phyloP scores from a whole-genome alignment of 1,140 invertebrate genomes.

The Procambarus clarkii region DNA sequence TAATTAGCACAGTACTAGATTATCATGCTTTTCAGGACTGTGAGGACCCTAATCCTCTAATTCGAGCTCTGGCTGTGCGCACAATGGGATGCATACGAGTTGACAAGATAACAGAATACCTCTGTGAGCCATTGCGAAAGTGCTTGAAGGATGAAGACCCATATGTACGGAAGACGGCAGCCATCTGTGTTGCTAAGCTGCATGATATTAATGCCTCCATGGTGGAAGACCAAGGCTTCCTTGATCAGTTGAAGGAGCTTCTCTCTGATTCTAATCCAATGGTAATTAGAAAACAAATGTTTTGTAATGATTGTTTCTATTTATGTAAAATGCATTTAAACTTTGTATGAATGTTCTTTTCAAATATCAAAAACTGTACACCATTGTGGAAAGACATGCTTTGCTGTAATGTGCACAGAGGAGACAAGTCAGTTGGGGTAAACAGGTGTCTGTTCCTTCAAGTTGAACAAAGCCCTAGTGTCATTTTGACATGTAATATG shows the following conservation, averaged over 20 bases:
- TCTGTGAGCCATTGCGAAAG: slow-evolving; percentile 98
- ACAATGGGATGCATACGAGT: slow-evolving; percentile 99
- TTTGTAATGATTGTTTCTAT: too few species aligned
- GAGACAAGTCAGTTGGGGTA: too few species aligned
- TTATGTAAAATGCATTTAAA: too few species aligned
- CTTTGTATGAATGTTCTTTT: too few species aligned
- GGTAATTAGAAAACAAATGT: slow-evolving; percentile 79
- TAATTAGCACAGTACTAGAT: too few species aligned
- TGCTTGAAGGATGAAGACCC: slow-evolving; percentile 99
- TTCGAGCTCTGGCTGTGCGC: slow-evolving; percentile 97
- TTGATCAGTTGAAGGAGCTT: slow-evolving; percentile 97
- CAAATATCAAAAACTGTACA: too few species aligned
- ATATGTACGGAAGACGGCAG: slow-evolving; percentile 99
- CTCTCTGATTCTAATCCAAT: slow-evolving; percentile 99
- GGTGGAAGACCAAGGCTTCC: slow-evolving; percentile 98
- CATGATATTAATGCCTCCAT: slow-evolving; percentile 99
- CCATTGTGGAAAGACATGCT: too few species aligned
- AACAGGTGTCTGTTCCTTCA: too few species aligned
- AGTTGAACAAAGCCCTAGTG: too few species aligned
- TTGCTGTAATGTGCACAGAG: too few species aligned
- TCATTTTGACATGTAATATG: too few species aligned
- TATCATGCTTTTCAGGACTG: slow-evolving; percentile 86
- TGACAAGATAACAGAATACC: slow-evolving; percentile 99
- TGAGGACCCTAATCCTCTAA: slow-evolving; percentile 99
- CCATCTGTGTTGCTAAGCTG: slow-evolving; percentile 98